phyloP scores from a whole-genome alignment of 1,140 invertebrate species.

The Harlomillsia oculata region DNA sequence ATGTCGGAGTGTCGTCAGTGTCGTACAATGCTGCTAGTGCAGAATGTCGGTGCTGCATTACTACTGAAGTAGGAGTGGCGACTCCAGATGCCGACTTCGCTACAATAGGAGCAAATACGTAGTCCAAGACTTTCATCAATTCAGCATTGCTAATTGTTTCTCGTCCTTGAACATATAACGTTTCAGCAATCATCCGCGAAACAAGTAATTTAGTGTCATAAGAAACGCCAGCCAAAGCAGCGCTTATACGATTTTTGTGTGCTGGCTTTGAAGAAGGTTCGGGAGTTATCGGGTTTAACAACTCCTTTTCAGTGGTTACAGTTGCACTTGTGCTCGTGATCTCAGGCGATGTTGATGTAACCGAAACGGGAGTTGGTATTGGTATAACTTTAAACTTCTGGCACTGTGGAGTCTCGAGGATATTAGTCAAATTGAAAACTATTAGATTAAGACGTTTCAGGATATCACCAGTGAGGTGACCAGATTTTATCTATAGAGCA shows the following conservation, averaged over 20 bases:
- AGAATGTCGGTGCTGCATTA: no score
- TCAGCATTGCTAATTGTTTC: background rate
- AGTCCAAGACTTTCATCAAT: background rate
- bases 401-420: constrained; percentile 22
- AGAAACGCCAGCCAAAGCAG: constrained; percentile 5
- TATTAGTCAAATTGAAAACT: constrained; percentile 17
- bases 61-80: no score
- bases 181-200: background rate
- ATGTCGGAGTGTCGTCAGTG: no score
- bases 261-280: background rate
- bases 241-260: background rate
- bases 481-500: no score
- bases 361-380: constrained; percentile 1
- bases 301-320: background rate
- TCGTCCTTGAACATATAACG: background rate
- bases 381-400: constrained; percentile 21
- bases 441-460: constrained; percentile 22
- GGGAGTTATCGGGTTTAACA: background rate
- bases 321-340: background rate
- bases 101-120: constrained; percentile 1
- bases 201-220: background rate
- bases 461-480: constrained; percentile 21
- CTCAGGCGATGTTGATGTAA: background rate
- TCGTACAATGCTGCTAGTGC: no score
- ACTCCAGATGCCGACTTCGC: background rate